These are phyloP conservation scores for Seira ritae DNA, from an alignment of 2,888 invertebrate genomes.

Conservation along the genomic window DNA sequence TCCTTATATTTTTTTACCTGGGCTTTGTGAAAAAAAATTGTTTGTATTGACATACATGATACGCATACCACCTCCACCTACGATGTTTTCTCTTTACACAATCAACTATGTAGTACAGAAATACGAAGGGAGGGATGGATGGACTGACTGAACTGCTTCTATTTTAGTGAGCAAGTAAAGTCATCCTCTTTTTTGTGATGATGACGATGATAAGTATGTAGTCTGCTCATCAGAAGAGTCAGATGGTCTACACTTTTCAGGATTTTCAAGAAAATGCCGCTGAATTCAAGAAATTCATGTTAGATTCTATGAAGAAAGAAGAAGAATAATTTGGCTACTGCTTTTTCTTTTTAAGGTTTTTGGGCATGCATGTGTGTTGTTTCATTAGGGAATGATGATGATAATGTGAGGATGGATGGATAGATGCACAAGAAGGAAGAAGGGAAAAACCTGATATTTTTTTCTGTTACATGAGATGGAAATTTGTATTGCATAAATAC, in stretches of 20 bases:
- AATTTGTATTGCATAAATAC: slow-evolving; percentile 14
- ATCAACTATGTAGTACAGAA: neutral
- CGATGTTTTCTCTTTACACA: neutral
- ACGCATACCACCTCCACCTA: slow-evolving; percentile 2
- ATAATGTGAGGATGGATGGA: neutral
- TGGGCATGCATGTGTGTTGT: neutral
- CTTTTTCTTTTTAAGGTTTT: neutral
- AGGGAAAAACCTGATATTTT: neutral
- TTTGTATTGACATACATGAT: neutral
- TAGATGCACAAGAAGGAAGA: neutral
- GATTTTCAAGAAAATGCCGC: slow-evolving; percentile 47
- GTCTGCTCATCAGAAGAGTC: slow-evolving; percentile 21
- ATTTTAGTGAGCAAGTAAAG: slow-evolving; percentile 20
- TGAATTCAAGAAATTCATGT: slow-evolving; percentile 60
- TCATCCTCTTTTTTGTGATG: neutral
- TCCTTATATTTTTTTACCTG: neutral
- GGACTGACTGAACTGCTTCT: neutral
- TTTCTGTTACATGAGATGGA: slow-evolving; percentile 5
- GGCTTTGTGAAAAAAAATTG: neutral
- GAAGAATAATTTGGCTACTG: neutral
- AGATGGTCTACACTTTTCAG: slow-evolving; percentile 44
- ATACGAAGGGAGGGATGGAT: neutral
- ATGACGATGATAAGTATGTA: neutral
- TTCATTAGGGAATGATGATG: slow-evolving; percentile 16
- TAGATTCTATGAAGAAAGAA: slow-evolving; percentile 39